Evolutionary conservation across 2,797 vertebrate species (phyloP), one percentile per base, ranked within the genome.

Genomic region (Sebastes oblongus): DNA sequence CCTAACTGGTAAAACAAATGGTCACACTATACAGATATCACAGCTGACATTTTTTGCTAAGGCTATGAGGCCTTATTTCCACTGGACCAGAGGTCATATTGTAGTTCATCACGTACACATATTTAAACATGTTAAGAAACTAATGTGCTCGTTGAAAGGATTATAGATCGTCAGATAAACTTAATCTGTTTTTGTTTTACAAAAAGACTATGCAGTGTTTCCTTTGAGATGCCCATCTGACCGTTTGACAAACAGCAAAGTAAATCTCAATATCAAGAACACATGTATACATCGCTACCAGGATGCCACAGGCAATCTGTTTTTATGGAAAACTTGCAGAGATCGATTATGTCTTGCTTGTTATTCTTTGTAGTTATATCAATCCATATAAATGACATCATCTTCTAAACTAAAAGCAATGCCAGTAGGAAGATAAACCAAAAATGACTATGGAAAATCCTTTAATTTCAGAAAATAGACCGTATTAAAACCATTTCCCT

Each of bases 351-450:
- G 46, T 59, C 18, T 18, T 27, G 7, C 24, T 78, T 73, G 39
- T 74, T 59, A 36, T 54, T 72, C 7, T 69, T 74, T 77, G 25
- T 64, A 12, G 78, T 80, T 78, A 30, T 58, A 65, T 72, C 8
- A 50, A 46, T 74, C 66, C 34, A 11, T 60, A 16, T 30, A 13
- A 70, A 42, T 77, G 16, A 34, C 55, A 67, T 88, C 60, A 86
- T 66, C n/a, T 66, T 74, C 24, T 61, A 24, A 66, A 78, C 32
- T 59, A 12, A 81, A 64, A 46, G 60, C 55, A 71, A n/a, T 54
- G 32, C 68, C 75, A 82, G 18, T 8, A 9, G 67, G 29, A 75
- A 66, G 46, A 71, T 14, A 71, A 69, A 64, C 22, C 24, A 24
- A 32, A 34, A 66, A 13, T 50, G 42, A 66, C 39, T 6, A 13